phyloP scores from a whole-genome alignment of 2,113 vertebrate genomes.

The Odocoileus virginianus region DNA sequence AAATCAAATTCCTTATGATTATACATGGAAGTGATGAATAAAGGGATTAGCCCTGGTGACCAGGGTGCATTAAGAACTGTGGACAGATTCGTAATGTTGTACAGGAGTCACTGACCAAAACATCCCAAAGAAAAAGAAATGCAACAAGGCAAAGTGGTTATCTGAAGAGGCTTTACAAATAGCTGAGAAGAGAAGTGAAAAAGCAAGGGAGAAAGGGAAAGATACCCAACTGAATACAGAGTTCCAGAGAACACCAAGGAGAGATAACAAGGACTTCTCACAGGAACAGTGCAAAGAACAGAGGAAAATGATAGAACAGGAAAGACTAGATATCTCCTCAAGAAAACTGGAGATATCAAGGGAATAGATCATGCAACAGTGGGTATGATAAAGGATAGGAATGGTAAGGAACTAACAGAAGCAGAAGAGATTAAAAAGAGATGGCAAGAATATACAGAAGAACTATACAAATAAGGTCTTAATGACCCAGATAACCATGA shows the following conservation, averaged over 20 bases:
- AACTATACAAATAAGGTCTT: background rate
- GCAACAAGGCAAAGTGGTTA: background rate
- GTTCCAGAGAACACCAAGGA: background rate
- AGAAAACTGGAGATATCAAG: background rate
- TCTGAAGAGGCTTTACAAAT: background rate
- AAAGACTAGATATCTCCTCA: background rate
- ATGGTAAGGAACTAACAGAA: background rate
- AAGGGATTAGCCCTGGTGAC: background rate
- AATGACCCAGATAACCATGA: background rate
- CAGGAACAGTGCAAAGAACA: background rate
- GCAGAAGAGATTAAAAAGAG: background rate
- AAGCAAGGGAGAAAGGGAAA: background rate
- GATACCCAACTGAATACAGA: background rate
- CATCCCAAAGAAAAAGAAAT: background rate
- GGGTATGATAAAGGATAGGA: background rate
- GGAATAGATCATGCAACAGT: background rate
- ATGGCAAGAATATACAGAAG: background rate
- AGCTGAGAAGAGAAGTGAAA: background rate
- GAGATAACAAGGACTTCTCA: background rate
- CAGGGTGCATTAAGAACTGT: background rate
- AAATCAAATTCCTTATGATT: background rate
- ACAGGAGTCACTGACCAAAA: background rate
- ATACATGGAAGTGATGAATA: background rate
- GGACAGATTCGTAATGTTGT: background rate
- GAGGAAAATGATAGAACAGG: background rate